Base-by-base conservation (phyloP, 2,113 vertebrate genomes). In the Eidolon helvum region DNA sequence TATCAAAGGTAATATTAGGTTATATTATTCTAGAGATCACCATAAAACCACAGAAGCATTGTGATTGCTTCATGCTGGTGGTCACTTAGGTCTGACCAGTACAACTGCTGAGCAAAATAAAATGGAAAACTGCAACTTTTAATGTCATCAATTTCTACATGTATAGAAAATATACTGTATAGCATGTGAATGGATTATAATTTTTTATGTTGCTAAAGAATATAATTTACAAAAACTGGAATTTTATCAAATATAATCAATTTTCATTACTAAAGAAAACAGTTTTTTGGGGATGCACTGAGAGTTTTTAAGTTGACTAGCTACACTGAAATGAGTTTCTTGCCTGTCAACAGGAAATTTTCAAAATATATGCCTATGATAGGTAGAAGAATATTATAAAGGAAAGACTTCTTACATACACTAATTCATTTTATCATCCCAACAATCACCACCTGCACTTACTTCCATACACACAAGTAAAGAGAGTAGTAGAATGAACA, bases 251-350 rank as follows among this genome's bases (percentile, higher is more conserved):
- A 24, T 5, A 21, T 38, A 74, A 88, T 94, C 59, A 57, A 43
- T 79, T 55, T 59, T 57, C 43, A 68, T 93, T 91, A 83, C 48
- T 65, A 89, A 79, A 68, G 80, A 50, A 50, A 87, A 63, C 26
- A 66, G 30, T 7, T 15, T 59, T 78, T 78, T 61, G 75, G 35
- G 71, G 22, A 7, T 88, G 19, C 15, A 10, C 15, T 45, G 53
- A 65, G 38, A 94, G 38, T 11, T 74, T 91, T 83, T 88, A 87
- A 57, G 40, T 84, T 90, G 84, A 59, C 50, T 95, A 53, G 33
- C 55, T 86, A 63, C 14, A 57, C 61, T 22, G 78, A 82, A 66
- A 40, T 86, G 61, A 59, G 15, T 65, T 91, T 83, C 79, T 92
- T 92, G 28, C n/a, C 38, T 93, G 19, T 84, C 43, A 35, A 21